phyloP scores from a whole-genome alignment of 2,888 invertebrate species.

The Xylota segnis region DNA sequence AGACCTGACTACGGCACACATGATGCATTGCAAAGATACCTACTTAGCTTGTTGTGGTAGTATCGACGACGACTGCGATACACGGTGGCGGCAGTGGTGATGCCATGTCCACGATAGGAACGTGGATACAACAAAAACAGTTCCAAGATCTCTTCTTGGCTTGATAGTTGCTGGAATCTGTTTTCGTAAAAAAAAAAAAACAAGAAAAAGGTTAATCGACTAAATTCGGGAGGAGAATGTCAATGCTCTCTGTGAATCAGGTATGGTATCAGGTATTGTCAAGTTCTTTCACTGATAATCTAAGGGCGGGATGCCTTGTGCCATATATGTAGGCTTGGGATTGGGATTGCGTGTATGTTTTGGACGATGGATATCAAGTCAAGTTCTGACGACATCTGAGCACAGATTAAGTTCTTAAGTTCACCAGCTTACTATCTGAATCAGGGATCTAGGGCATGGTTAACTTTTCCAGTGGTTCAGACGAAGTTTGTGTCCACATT shows the following conservation, averaged over 20 bases:
- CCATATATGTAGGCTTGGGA: background rate
- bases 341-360: too few relatives aligned
- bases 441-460: too few relatives aligned
- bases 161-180: constrained; percentile 14
- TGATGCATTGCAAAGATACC: constrained; percentile 67
- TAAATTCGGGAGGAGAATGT: constrained; percentile 61
- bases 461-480: too few relatives aligned
- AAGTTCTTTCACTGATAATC: too few relatives aligned
- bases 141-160: constrained; percentile 9
- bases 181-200: background rate
- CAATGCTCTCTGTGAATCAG: constrained; percentile 51
- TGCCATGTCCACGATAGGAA: constrained; percentile 59
- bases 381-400: too few relatives aligned
- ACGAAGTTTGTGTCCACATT: too few relatives aligned
- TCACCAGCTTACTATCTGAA: too few relatives aligned
- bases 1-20: constrained; percentile 63
- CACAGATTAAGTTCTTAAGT: too few relatives aligned
- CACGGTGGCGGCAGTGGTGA: constrained; percentile 22
- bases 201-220: constrained; percentile 65
- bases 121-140: constrained; percentile 57
- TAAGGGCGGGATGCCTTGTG: too few relatives aligned
- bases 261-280: background rate
- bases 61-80: constrained; percentile 38
- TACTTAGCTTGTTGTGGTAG: constrained; percentile 27
- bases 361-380: too few relatives aligned